Conservation (phyloP, 2,113 vertebrate species). For the Tupaia tana region DNA sequence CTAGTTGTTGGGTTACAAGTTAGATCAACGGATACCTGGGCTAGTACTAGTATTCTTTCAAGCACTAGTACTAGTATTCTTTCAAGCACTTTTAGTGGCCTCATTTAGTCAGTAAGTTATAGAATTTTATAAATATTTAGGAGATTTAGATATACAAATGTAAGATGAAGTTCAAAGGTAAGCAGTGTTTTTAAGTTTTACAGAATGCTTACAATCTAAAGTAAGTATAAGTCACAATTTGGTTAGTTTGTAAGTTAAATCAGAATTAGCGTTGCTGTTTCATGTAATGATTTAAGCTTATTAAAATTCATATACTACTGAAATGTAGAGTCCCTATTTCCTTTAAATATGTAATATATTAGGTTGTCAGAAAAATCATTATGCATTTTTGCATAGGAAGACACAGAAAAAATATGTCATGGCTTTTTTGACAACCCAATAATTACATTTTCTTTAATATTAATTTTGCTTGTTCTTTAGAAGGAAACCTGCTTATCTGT, state of each 20-base stretch:
- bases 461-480: constrained; percentile 79
- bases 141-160: constrained; percentile 17
- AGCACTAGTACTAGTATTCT: background rate
- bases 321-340: constrained; percentile 67
- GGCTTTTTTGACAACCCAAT: no score
- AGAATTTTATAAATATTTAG: constrained; percentile 31
- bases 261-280: constrained; percentile 51
- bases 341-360: constrained; percentile 63
- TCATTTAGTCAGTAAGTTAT: background rate
- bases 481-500: constrained; percentile 78
- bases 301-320: constrained; percentile 60
- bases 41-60: background rate
- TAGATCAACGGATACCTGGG: background rate
- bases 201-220: constrained; percentile 9
- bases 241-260: constrained; percentile 49
- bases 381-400: no score
- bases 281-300: constrained; percentile 54
- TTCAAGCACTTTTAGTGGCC: background rate
- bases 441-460: constrained; percentile 76
- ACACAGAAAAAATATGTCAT: no score
- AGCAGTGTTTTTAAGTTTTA: constrained; percentile 53
- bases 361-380: no score
- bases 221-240: background rate
- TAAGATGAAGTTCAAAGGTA: constrained; percentile 29
- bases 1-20: background rate